phyloP scores from a whole-genome alignment of 2,888 invertebrate species.

The Plagodis pulveraria region DNA sequence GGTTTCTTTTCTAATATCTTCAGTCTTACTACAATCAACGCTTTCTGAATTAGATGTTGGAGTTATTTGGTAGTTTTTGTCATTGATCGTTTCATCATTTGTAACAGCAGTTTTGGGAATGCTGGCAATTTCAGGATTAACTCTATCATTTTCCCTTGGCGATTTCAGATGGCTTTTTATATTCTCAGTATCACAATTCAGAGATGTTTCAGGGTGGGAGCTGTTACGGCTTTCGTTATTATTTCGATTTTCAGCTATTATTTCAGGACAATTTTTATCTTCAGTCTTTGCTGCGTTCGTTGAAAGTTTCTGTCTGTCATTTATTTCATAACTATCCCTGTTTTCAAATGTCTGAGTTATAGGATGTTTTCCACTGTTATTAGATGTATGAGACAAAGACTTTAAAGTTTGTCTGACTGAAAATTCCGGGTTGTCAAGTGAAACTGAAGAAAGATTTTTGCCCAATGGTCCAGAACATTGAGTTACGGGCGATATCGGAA shows the following conservation, averaged over 20 bases:
- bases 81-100: neutral
- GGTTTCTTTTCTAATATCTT: no score
- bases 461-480: no score
- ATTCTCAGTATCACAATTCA: neutral
- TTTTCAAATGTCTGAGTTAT: neutral
- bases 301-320: neutral
- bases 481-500: neutral
- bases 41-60: neutral
- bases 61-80: neutral
- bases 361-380: neutral
- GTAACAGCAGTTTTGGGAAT: neutral
- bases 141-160: conserved; percentile 1
- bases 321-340: neutral
- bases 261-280: neutral
- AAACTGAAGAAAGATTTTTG: neutral
- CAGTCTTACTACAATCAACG: no score
- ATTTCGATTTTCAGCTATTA: neutral
- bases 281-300: neutral
- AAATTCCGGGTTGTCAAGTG: neutral
- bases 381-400: neutral
- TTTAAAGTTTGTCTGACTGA: neutral
- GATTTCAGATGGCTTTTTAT: neutral
- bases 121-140: neutral
- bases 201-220: neutral
- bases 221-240: neutral